Evolutionary conservation across 2,888 invertebrate genomes (phyloP).

Genomic region (Drosophila anomelani): DNA sequence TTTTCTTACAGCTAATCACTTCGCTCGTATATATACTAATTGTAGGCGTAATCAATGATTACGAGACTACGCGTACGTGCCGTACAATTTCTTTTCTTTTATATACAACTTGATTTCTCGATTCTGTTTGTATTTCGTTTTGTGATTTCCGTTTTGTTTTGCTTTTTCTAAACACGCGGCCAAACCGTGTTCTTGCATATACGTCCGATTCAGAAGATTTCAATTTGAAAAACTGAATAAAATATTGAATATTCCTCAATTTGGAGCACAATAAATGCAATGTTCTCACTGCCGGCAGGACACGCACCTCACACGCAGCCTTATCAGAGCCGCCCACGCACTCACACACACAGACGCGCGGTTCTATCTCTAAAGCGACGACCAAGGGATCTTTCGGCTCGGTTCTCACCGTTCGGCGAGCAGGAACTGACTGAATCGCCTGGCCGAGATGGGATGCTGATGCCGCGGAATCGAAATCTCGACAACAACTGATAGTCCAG

Average conservation of each 20-base stretch:
- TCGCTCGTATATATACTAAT: slow-evolving; percentile 24
- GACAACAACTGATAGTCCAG: slow-evolving; percentile 75
- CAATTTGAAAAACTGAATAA: background rate
- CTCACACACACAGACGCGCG: slow-evolving; percentile 17
- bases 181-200: slow-evolving; percentile 53
- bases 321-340: slow-evolving; percentile 28
- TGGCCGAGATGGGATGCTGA: slow-evolving; percentile 50
- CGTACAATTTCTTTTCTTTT: slow-evolving; percentile 30
- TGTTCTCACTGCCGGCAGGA: slow-evolving; percentile 8
- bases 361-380: slow-evolving; percentile 40
- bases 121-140: slow-evolving; percentile 43
- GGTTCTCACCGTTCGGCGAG: slow-evolving; percentile 72
- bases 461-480: slow-evolving; percentile 71
- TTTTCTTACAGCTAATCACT: slow-evolving; percentile 34
- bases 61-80: slow-evolving; percentile 43
- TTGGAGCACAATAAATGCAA: slow-evolving; percentile 6
- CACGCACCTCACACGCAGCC: slow-evolving; percentile 18
- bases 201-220: background rate
- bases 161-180: slow-evolving; percentile 71
- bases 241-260: background rate
- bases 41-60: slow-evolving; percentile 65
- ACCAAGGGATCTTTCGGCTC: slow-evolving; percentile 29
- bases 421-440: slow-evolving; percentile 74
- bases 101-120: slow-evolving; percentile 27
- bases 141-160: slow-evolving; percentile 61